phyloP scores from a whole-genome alignment of 1,140 invertebrate species.

The Megalopta genalis region DNA sequence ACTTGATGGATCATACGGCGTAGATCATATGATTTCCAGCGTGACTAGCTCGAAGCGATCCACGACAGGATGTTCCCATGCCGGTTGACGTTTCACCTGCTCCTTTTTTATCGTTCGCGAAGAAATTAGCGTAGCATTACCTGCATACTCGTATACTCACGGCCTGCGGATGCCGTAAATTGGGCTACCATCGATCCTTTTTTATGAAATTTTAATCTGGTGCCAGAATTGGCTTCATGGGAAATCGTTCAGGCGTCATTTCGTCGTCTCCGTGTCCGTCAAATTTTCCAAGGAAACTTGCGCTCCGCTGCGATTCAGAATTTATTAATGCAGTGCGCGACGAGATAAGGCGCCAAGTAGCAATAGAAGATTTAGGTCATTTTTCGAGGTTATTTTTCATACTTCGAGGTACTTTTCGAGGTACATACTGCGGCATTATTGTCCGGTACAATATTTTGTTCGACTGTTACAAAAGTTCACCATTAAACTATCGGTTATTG shows the following conservation, averaged over 20 bases:
- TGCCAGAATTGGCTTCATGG: neutral
- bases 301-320: too few relatives aligned
- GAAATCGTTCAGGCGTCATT: neutral
- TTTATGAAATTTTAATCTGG: constrained; percentile 13
- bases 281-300: too few relatives aligned
- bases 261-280: too few relatives aligned
- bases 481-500: too few relatives aligned
- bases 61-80: constrained; percentile 71
- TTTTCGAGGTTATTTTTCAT: too few relatives aligned
- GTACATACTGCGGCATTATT: too few relatives aligned
- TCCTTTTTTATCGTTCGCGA: constrained; percentile 63
- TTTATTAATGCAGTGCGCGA: too few relatives aligned
- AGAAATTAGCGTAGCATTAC: constrained; percentile 71
- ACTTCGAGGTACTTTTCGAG: too few relatives aligned
- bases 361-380: too few relatives aligned
- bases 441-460: too few relatives aligned
- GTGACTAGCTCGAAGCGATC: constrained; percentile 64
- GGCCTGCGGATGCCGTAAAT: constrained; percentile 66
- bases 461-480: too few relatives aligned
- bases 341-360: too few relatives aligned
- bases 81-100: constrained; percentile 57
- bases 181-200: constrained; percentile 45
- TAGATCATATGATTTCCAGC: constrained; percentile 67
- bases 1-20: constrained; percentile 72
- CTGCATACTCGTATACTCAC: constrained; percentile 12